Evolutionary conservation across 2,888 invertebrate genomes (phyloP).

Genomic region (Lasioglossum leucozonium): DNA sequence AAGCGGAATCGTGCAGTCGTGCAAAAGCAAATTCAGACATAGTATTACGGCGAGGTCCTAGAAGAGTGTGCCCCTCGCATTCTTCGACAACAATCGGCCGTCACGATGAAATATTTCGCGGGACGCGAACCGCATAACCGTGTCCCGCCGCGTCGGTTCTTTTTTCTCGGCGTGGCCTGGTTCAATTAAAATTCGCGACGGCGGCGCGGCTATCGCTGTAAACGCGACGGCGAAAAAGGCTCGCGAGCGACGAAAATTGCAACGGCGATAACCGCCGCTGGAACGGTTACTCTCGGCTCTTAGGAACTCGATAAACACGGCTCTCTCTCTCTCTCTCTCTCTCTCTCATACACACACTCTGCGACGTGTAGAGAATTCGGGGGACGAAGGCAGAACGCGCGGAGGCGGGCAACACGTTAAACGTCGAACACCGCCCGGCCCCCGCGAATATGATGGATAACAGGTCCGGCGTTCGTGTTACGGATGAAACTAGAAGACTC

Average conservation of each 20-base stretch:
- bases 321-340: neutral
- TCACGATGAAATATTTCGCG: neutral
- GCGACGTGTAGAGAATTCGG: slow-evolving; percentile 1
- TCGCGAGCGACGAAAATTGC: neutral
- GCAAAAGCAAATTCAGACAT: neutral
- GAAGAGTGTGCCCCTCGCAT: neutral
- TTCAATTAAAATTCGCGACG: slow-evolving; percentile 8
- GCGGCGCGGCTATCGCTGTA: neutral
- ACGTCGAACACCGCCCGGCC: slow-evolving; percentile 26
- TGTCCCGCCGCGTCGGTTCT: no score
- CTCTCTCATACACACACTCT: no score
- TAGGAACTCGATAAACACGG: neutral
- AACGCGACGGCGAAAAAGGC: neutral
- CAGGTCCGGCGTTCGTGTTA: slow-evolving; percentile 28
- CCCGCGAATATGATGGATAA: slow-evolving; percentile 37
- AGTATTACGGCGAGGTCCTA: no score
- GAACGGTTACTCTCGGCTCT: neutral
- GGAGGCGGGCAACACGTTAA: neutral
- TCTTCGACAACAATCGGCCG: neutral
- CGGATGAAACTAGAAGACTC: slow-evolving; percentile 52
- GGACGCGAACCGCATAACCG: neutral
- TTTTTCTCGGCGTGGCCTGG: neutral
- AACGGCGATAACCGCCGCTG: neutral
- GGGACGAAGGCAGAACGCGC: neutral
- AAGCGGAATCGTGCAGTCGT: no score